Conservation (phyloP, 2,797 vertebrate genomes). For the Brotula barbata region DNA sequence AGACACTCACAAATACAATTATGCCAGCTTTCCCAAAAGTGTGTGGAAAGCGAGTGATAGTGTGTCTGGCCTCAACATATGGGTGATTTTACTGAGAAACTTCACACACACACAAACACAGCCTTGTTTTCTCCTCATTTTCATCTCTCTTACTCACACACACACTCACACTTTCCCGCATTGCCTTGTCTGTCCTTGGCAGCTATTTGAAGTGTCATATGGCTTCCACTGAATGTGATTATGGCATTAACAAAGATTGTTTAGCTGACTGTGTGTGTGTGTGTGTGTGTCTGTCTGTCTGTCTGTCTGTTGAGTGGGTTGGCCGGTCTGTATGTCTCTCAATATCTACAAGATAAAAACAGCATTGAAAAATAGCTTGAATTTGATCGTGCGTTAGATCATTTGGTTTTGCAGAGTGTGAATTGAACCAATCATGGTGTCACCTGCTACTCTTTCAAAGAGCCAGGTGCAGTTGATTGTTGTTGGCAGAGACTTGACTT, state of each 20-base stretch:
- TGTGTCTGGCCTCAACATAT: slow-evolving; percentile 72
- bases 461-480: too few species aligned
- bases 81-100: slow-evolving; percentile 61
- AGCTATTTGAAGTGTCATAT: slow-evolving; percentile 61
- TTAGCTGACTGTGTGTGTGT: slow-evolving; percentile 24
- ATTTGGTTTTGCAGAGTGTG: too few species aligned
- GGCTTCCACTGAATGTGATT: slow-evolving; percentile 64
- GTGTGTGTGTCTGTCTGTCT: slow-evolving; percentile 15
- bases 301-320: slow-evolving; percentile 59
- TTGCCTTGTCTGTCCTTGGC: slow-evolving; percentile 61
- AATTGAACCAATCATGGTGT: too few species aligned
- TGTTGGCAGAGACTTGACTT: too few species aligned
- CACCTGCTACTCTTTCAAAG: too few species aligned
- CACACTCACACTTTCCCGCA: slow-evolving; percentile 53
- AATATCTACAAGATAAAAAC: slow-evolving; percentile 11
- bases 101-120: slow-evolving; percentile 45
- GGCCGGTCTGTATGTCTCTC: slow-evolving; percentile 50
- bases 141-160: slow-evolving; percentile 45
- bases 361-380: too few species aligned
- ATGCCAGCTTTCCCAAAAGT: slow-evolving; percentile 35
- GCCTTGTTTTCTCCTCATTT: slow-evolving; percentile 50
- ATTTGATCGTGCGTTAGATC: too few species aligned
- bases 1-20: background rate
- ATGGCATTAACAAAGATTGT: slow-evolving; percentile 62
- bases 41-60: slow-evolving; percentile 66